A percentile compares a stretch with the other conserved stretches of the same genome.
These are phyloP conservation scores for Eublepharis macularius DNA, from an alignment of 2,113 vertebrate genomes.

Conservation along the genomic window DNA sequence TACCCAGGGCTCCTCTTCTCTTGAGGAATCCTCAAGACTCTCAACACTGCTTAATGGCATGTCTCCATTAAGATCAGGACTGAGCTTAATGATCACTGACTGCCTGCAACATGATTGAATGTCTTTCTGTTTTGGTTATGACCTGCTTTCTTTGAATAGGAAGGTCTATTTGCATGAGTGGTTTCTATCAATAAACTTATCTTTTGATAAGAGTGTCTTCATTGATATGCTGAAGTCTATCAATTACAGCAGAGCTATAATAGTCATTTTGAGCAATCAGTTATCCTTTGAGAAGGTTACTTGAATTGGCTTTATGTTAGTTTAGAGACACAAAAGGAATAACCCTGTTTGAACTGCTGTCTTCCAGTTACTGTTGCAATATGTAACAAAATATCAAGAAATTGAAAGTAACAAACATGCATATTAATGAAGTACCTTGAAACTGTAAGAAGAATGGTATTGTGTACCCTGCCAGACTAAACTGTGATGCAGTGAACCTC, in stretches of 20 bases:
- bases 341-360: background rate
- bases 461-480: background rate
- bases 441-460: background rate
- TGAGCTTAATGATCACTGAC: background rate
- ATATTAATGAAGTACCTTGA: slow-evolving; percentile 3
- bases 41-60: background rate
- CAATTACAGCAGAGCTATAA: background rate
- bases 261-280: background rate
- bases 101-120: background rate
- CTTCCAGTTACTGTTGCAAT: background rate
- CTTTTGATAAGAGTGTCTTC: background rate
- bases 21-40: no score
- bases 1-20: no score
- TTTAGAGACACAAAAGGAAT: background rate
- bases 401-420: fast-evolving
- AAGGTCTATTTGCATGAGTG: background rate
- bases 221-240: background rate
- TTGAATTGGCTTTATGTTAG: background rate
- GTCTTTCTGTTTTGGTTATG: background rate
- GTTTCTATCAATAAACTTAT: fast-evolving
- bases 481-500: background rate
- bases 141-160: background rate
- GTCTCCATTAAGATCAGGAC: background rate
- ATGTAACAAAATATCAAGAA: background rate
- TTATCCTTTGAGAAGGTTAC: background rate